Evolutionary conservation across 2,888 invertebrate species (phyloP).

Genomic region (Perizoma affinitatum): DNA sequence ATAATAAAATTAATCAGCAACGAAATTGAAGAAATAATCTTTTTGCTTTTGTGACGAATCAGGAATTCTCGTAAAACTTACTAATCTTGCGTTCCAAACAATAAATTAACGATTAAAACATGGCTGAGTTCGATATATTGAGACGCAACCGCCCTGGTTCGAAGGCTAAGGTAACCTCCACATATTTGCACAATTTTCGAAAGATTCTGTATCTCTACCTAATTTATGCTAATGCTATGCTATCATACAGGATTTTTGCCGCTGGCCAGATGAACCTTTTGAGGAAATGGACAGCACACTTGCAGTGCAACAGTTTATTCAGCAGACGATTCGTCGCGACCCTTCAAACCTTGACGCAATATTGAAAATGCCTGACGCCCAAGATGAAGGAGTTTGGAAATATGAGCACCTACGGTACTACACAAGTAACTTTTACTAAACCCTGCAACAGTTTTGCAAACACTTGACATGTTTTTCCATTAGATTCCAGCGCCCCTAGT

Average conservation of each 20-base stretch:
- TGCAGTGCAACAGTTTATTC: slow-evolving; percentile 99
- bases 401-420: slow-evolving; percentile 97
- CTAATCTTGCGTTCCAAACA: not conserved
- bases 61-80: not conserved
- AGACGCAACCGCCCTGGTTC: slow-evolving; percentile 96
- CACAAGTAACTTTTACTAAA: not conserved
- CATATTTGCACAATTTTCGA: slow-evolving; percentile 30
- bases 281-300: slow-evolving; percentile 99
- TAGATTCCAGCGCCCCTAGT: too few species aligned
- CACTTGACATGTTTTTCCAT: too few species aligned
- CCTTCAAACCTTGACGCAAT: slow-evolving; percentile 97
- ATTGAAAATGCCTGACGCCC: slow-evolving; percentile 97
- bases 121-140: slow-evolving; percentile 93
- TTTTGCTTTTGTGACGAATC: not conserved
- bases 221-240: not conserved
- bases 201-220: slow-evolving; percentile 25
- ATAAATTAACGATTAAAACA: slow-evolving; percentile 65
- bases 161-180: slow-evolving; percentile 88
- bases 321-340: slow-evolving; percentile 97
- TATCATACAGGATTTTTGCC: slow-evolving; percentile 92
- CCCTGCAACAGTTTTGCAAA: too few species aligned
- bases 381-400: slow-evolving; percentile 99
- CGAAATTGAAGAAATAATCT: too few species aligned
- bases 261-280: slow-evolving; percentile 98
- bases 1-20: too few species aligned